Percentiles rank a stretch among this genome's conserved stretches.
phyloP scores from a whole-genome alignment of 2,113 vertebrate genomes.

The Gorsachius goisagi region DNA sequence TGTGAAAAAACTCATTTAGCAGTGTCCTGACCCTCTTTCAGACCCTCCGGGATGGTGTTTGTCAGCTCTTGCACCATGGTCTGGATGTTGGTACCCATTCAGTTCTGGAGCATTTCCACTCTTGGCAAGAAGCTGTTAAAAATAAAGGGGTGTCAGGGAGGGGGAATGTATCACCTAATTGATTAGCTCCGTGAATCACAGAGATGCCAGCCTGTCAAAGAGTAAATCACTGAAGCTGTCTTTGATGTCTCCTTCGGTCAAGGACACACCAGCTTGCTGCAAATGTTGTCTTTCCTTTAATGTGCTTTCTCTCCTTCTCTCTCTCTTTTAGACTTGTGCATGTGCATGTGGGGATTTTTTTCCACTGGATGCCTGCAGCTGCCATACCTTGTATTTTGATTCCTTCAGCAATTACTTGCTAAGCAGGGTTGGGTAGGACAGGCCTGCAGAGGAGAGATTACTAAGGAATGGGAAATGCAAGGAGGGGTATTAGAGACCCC shows the following conservation, averaged over 20 bases:
- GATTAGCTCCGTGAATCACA: constrained; percentile 60
- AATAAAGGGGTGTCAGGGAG: neutral
- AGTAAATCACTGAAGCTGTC: constrained; percentile 63
- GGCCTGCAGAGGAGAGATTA: neutral
- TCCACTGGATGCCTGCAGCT: neutral
- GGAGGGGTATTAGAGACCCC: neutral
- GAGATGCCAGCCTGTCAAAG: constrained; percentile 44
- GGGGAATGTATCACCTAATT: constrained; percentile 52
- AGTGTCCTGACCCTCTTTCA: neutral
- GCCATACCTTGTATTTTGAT: neutral
- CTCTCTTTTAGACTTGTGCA: neutral
- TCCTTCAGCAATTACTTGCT: neutral
- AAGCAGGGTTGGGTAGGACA: neutral
- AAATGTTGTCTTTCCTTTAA: constrained; percentile 37
- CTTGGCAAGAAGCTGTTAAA: constrained; percentile 42
- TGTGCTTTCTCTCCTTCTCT: neutral
- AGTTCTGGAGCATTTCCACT: neutral
- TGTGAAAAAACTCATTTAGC: neutral
- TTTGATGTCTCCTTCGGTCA: constrained; percentile 47
- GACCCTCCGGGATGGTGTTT: neutral
- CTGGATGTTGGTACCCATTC: neutral
- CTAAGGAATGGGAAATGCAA: neutral
- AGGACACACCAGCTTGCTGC: constrained; percentile 28
- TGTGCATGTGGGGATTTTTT: neutral
- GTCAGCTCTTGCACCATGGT: neutral